Evolutionary conservation across 2,113 vertebrate species (phyloP).

Genomic region (Thymallus thymallus): DNA sequence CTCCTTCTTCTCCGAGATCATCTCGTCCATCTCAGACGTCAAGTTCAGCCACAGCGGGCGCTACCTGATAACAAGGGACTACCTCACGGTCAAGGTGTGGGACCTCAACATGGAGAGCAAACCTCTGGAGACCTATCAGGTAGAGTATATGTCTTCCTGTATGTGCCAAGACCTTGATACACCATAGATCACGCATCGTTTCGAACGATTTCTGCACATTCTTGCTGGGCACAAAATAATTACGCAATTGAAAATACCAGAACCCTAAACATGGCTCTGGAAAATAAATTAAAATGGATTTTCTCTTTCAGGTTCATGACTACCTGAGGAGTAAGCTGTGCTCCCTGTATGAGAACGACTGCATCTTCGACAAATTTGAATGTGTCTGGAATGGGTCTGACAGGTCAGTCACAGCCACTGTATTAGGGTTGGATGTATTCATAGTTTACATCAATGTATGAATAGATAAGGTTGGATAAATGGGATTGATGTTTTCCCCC

Average conservation of each 20-base stretch:
- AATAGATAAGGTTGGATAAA: no score
- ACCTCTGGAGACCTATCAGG: slow-evolving; percentile 89
- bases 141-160: slow-evolving; percentile 33
- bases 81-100: slow-evolving; percentile 89
- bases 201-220: no score
- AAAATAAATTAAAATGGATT: no score
- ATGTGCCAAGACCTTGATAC: no score
- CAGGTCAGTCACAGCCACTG: slow-evolving; percentile 73
- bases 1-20: slow-evolving; percentile 90
- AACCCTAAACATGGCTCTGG: no score
- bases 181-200: no score
- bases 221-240: no score
- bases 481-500: neutral
- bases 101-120: slow-evolving; percentile 90
- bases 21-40: slow-evolving; percentile 90
- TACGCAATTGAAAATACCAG: no score
- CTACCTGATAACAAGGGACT: slow-evolving; percentile 89
- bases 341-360: slow-evolving; percentile 88
- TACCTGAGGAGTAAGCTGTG: slow-evolving; percentile 90
- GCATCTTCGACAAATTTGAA: slow-evolving; percentile 93
- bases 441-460: no score
- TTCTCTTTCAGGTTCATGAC: slow-evolving; percentile 79
- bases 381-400: slow-evolving; percentile 90
- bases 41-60: slow-evolving; percentile 90
- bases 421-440: no score